Percentiles rank a stretch among this genome's conserved stretches.
Conservation (phyloP, 1,140 invertebrate species). For the Caenorhabditis briggsae region DNA sequence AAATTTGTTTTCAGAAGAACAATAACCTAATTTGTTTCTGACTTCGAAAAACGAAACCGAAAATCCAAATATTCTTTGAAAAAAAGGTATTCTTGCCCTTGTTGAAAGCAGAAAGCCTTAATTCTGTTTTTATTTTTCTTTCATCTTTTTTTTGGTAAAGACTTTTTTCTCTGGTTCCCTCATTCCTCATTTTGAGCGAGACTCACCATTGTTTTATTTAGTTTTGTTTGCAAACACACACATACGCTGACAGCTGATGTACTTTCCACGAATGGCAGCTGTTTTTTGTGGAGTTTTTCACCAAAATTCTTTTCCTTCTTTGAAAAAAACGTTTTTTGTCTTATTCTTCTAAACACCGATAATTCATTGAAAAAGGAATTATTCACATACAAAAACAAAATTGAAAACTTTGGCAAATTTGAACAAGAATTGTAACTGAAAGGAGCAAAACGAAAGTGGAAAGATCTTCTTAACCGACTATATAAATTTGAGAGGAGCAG, state of each 20-base stretch:
- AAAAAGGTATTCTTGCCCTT: background rate
- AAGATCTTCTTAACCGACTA: slow-evolving; percentile 28
- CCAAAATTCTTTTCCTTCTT: background rate
- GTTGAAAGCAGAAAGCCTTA: background rate
- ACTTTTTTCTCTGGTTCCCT: background rate
- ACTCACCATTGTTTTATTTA: background rate
- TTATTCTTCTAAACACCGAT: background rate
- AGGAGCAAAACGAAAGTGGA: background rate
- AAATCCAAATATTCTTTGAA: background rate
- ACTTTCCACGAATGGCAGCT: background rate
- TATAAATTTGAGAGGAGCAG: background rate
- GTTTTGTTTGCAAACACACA: background rate
- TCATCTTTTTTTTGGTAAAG: background rate
- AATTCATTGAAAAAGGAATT: background rate
- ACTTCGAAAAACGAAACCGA: no score
- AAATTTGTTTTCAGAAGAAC: no score
- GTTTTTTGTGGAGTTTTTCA: background rate
- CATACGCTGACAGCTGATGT: background rate
- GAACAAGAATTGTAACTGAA: background rate
- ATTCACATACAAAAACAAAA: background rate
- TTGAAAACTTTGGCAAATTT: background rate
- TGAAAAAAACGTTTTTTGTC: background rate
- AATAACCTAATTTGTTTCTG: no score
- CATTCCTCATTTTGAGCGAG: background rate
- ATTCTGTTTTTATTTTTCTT: background rate